Evolutionary conservation across 2,113 vertebrate species (phyloP).

Genomic region (Brachyistius frenatus): DNA sequence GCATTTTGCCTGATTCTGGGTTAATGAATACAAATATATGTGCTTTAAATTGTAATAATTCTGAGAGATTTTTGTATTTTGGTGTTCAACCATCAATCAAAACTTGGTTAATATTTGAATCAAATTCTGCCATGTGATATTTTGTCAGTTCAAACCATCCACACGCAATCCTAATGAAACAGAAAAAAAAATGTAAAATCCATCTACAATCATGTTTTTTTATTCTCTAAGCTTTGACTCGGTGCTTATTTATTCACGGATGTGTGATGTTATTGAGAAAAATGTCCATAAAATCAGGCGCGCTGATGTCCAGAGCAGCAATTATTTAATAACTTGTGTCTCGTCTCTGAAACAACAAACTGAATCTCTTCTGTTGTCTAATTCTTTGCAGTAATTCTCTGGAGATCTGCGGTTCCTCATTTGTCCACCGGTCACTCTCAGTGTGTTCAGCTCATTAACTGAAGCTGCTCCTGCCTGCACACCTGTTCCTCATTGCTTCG

Average conservation of each 20-base stretch:
- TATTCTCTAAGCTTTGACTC: neutral
- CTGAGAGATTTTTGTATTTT: neutral
- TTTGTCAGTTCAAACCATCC: neutral
- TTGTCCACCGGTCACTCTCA: conserved; percentile 9
- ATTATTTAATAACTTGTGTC: neutral
- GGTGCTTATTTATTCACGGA: neutral
- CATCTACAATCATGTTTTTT: neutral
- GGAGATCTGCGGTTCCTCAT: conserved; percentile 12
- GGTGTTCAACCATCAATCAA: neutral
- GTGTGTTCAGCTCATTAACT: conserved; percentile 29
- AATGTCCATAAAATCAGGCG: neutral
- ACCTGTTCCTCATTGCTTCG: conserved; percentile 3
- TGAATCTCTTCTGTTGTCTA: too few species aligned
- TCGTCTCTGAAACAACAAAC: neutral
- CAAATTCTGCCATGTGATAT: neutral
- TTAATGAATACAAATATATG: too few species aligned
- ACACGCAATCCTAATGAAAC: neutral
- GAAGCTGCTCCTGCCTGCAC: conserved; percentile 19
- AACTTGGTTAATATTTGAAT: neutral
- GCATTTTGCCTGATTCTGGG: too few species aligned
- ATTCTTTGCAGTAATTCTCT: neutral
- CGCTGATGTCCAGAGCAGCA: neutral
- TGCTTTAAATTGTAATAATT: too few species aligned
- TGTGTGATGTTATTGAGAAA: neutral
- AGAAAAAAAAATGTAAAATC: neutral